Evolutionary conservation across 2,888 invertebrate genomes (phyloP).

Genomic region (Buathra laborator): DNA sequence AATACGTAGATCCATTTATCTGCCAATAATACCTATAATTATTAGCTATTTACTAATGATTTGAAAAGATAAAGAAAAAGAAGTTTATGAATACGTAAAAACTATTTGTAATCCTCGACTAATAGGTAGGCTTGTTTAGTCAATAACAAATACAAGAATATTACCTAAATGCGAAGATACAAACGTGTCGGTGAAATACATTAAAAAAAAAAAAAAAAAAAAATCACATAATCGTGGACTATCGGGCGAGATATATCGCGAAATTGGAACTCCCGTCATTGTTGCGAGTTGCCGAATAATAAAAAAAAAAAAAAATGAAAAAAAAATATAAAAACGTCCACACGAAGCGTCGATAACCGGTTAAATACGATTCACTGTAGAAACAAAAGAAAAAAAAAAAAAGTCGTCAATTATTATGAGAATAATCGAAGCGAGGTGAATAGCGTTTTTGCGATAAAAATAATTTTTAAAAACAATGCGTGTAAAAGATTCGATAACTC

Average conservation of each 20-base stretch:
- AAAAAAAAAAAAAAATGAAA: conserved; percentile 20
- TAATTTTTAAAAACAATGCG: conserved; percentile 5
- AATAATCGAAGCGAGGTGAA: conserved; percentile 69
- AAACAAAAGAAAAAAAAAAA: conserved; percentile 55
- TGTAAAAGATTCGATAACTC: conserved; percentile 28
- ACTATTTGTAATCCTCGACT: conserved; percentile 73
- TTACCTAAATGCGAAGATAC: conserved; percentile 74
- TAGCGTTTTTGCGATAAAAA: conserved; percentile 55
- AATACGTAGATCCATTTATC: conserved; percentile 71
- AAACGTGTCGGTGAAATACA: conserved; percentile 39
- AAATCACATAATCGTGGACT: conserved; percentile 35
- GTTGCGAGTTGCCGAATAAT: conserved; percentile 27
- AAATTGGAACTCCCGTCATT: conserved; percentile 27
- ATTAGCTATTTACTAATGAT: conserved; percentile 78
- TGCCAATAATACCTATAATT: conserved; percentile 74
- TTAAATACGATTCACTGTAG: conserved; percentile 60
- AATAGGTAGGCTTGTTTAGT: conserved; percentile 78
- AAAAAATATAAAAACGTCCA: conserved; percentile 37
- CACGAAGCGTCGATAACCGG: conserved; percentile 53
- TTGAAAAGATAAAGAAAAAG: conserved; percentile 39
- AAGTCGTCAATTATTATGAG: conserved; percentile 74
- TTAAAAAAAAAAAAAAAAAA: not conserved
- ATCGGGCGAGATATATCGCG: conserved; percentile 48
- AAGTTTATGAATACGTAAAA: conserved; percentile 57
- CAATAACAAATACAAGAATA: conserved; percentile 75